Conservation (phyloP, 92 coral and sea anemone species). For the Palythoa grandis region DNA sequence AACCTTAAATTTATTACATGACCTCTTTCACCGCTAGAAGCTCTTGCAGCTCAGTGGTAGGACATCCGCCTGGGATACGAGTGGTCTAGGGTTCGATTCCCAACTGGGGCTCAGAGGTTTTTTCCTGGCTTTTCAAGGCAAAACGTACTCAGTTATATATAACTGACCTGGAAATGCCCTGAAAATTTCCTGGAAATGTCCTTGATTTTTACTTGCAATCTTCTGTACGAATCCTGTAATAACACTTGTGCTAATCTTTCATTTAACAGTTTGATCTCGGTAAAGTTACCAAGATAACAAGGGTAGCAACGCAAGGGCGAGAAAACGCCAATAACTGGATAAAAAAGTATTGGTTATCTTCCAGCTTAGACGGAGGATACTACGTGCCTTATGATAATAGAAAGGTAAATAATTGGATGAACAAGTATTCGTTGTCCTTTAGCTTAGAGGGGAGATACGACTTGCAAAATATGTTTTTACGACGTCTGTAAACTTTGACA, state of each 20-base stretch:
- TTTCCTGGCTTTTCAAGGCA: too few relatives aligned
- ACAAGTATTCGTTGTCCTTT: too few relatives aligned
- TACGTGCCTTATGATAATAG: background rate
- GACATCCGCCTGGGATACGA: too few relatives aligned
- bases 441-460: background rate
- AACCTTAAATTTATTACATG: too few relatives aligned
- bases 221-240: too few relatives aligned
- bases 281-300: background rate
- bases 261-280: constrained; percentile 18
- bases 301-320: constrained; percentile 27
- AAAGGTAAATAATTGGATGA: background rate
- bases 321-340: constrained; percentile 18
- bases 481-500: too few relatives aligned
- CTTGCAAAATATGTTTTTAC: too few relatives aligned
- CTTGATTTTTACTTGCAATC: background rate
- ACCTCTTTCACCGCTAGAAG: too few relatives aligned
- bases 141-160: too few relatives aligned
- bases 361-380: constrained; percentile 20
- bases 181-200: background rate
- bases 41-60: too few relatives aligned
- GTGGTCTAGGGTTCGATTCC: background rate
- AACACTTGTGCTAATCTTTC: too few relatives aligned
- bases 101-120: background rate
- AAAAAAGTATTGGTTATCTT: constrained; percentile 20
- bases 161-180: background rate